Conservation (phyloP, 2,797 vertebrate genomes). For the Falco columbarius region DNA sequence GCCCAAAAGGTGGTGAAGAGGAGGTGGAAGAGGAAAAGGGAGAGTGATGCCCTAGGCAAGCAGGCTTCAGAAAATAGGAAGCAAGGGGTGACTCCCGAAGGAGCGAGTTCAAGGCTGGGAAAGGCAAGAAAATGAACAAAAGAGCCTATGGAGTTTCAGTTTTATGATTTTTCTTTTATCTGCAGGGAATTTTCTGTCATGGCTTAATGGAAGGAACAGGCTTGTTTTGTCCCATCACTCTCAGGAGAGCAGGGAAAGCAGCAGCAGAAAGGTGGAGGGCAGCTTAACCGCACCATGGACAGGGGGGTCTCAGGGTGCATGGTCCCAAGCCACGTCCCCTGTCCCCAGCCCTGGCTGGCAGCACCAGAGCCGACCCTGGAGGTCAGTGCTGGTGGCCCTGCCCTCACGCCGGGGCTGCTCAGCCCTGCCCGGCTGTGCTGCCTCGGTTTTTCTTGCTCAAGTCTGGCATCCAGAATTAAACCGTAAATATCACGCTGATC, state of each 20-base stretch:
- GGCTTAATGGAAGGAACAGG: not conserved
- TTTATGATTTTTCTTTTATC: not conserved
- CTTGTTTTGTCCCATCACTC: not conserved
- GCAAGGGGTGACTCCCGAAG: not conserved
- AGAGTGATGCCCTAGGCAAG: not conserved
- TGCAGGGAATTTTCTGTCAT: not conserved
- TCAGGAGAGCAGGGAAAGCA: not conserved
- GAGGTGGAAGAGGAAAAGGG: not conserved
- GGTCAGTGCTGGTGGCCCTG: not conserved
- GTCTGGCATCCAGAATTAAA: not conserved
- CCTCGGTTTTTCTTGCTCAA: not conserved
- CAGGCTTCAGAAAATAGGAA: not conserved
- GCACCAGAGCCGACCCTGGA: not conserved
- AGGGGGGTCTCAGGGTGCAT: rapidly evolving
- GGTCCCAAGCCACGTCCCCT: rapidly evolving
- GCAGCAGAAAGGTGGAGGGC: not conserved
- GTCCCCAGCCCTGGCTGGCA: not conserved
- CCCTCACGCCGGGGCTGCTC: not conserved
- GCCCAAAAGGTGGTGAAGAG: not conserved
- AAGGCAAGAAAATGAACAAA: not conserved
- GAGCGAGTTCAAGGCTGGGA: not conserved
- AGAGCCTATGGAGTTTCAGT: not conserved
- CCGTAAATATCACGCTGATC: not conserved
- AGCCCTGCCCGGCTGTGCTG: not conserved
- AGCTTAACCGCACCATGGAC: rapidly evolving